Evolutionary conservation across 2,113 vertebrate genomes (phyloP), one percentile per base, ranked within the genome.

Genomic region (Anoplopoma fimbria): DNA sequence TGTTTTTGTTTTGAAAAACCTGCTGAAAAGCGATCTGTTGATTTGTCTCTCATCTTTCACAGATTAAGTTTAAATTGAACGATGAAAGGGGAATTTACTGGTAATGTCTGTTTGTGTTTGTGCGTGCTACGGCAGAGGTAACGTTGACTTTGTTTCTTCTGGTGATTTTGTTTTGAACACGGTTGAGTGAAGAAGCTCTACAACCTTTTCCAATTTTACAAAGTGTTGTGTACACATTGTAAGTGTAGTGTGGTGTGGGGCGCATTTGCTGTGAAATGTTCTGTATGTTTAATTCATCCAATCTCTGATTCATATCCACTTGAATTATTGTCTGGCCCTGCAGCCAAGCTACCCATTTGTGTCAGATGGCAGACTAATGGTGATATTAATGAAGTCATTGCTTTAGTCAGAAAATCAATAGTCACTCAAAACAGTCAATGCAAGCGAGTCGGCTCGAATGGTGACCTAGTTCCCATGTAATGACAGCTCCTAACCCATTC

Each of bases 331-430:
- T 90, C 85, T 88, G 88, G 79, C 83, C 87, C 79, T 38, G 79
- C 87, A 79, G 84, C 87, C 88, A 74, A 83, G 86, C 87, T 89
- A 75, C 79, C 93, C 90, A 90, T 93, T 93, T 92, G 91, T 93
- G 94, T 95, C 95, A 95, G 90, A 92, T 95, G 94, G 93, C 77
- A 93, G 92, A 92, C 91, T 93, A 94, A 94, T 94, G 89, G 91
- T 91, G 92, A 95, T 94, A 95, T 94, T 95, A 95, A 95, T 95
- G 92, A 94, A 95, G 95, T 94, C 94, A 95, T 94, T 93, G 94
- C 93, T 94, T 94, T 88, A 88, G 94, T 96, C 95, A 95, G 93
- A 95, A 95, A 95, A 95, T 95, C 94, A 95, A 95, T 96, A 95
- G 84, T 84, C 91, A 93, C 94, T 95, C 89, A 82, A 93, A 93